These are phyloP conservation scores for Sakesphorus luctuosus DNA, from an alignment of 2,113 vertebrate species.

Conservation along the genomic window DNA sequence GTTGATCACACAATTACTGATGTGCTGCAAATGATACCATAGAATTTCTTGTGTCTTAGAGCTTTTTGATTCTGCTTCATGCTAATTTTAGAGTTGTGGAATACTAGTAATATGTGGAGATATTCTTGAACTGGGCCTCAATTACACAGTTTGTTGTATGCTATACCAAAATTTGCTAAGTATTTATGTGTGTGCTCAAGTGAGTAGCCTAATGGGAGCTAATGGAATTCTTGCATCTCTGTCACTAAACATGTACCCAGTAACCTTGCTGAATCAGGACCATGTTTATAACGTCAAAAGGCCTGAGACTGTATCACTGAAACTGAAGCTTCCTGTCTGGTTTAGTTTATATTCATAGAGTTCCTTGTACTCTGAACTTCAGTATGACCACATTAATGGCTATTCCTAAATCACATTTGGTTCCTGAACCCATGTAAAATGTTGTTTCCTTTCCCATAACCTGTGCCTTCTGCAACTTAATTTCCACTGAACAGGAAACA, in stretches of 20 bases:
- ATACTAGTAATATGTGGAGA: background rate
- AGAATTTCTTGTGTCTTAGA: background rate
- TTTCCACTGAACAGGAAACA: background rate
- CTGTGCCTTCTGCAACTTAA: background rate
- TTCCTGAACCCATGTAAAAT: background rate
- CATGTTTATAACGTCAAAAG: background rate
- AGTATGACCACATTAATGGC: background rate
- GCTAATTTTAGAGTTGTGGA: background rate
- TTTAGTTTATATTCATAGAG: background rate
- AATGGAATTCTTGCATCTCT: background rate
- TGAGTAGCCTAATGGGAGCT: background rate
- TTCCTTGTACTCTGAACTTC: constrained; percentile 3
- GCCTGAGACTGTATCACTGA: background rate
- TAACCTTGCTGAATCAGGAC: background rate
- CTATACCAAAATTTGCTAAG: background rate
- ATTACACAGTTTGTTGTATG: background rate
- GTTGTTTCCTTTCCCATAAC: background rate
- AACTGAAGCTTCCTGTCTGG: background rate
- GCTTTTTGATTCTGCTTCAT: background rate
- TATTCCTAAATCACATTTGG: background rate
- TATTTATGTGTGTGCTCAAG: background rate
- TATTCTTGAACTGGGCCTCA: background rate
- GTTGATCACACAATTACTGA: background rate
- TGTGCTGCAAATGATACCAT: background rate
- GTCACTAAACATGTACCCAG: background rate